Evolutionary conservation across 2,797 vertebrate genomes (phyloP), one percentile per base, ranked within the genome.

Genomic region (Loris lydekkerianus): DNA sequence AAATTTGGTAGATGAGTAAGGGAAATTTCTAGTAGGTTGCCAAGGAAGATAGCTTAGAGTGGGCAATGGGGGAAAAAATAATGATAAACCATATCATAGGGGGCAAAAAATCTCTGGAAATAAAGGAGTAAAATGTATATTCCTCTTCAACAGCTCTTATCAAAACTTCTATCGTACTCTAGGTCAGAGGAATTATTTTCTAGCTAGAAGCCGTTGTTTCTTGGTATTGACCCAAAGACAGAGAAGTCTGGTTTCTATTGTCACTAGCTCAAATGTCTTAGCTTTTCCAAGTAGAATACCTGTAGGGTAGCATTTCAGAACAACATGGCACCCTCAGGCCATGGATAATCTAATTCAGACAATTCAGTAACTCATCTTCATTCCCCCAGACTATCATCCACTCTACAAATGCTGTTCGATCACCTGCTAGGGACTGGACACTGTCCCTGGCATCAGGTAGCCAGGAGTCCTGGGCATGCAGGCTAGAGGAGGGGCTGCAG

Each of bases 1-100:
- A 75, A 82, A 73, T 80, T 94, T 78, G 63, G 63, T 81, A 37
- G 49, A 17, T 91, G 84, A 17, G 73, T 34, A 56, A 72, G 60
- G 43, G 29, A 29, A 49, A 43, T 72, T 84, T 87, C 83, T 5
- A 76, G 10, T 17, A 29, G 65, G 53, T 29, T 69, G 60, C 17
- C 75, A 65, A 76, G 91, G 65, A 91, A 82, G 56, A 49, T 46
- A 31, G 65, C 43, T 86, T 86, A 82, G 9, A 91, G 67, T 7
- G 23, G 49, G 34, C 56, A 31, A 27, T 1, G 5, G 43, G 34
- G 37, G 60, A 70, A 14, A 46, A n/a, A 49, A 81, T 86, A 61
- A 61, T 34, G 34, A 34, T 31, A 14, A 58, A 65, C 31, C 65
- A 23, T 3, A 13, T 67, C 31, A 14, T 21, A 58, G 37, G 49